Conservation (phyloP, 30 jellyfish, hydroid and myxozoan genomes). For the Cassiopea andromeda region DNA sequence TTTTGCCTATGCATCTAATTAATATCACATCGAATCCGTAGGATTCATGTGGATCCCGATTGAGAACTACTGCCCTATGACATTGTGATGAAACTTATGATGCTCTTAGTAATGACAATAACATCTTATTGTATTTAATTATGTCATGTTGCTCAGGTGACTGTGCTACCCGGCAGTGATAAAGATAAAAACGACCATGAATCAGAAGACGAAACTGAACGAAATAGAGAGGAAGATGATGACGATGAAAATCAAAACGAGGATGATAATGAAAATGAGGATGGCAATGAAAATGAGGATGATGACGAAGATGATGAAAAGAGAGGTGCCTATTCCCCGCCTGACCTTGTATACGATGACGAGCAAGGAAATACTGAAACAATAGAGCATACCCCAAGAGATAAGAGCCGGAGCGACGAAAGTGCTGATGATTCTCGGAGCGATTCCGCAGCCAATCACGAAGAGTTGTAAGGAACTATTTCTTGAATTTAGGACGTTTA, state of each 20-base stretch:
- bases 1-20: too few relatives aligned
- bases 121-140: too few relatives aligned
- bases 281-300: slow-evolving; percentile 5
- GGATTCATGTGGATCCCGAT: slow-evolving; percentile 20
- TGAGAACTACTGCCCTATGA: not conserved
- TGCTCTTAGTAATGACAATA: too few relatives aligned
- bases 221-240: slow-evolving; percentile 12
- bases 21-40: not conserved
- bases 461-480: not conserved
- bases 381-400: not conserved
- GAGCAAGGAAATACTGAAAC: slow-evolving; percentile 27
- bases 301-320: slow-evolving; percentile 22
- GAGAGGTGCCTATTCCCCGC: not conserved
- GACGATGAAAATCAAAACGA: slow-evolving; percentile 1
- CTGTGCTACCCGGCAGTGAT: not conserved
- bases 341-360: slow-evolving; percentile 55
- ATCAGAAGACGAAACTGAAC: slow-evolving; percentile 7
- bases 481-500: not conserved
- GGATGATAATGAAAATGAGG: not conserved
- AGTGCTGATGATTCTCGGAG: not conserved
- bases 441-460: not conserved
- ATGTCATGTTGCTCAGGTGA: too few relatives aligned
- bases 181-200: slow-evolving; percentile 1
- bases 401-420: not conserved
- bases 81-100: not conserved